Conservation (phyloP, 1,140 invertebrate genomes). For the Colletes gigas region DNA sequence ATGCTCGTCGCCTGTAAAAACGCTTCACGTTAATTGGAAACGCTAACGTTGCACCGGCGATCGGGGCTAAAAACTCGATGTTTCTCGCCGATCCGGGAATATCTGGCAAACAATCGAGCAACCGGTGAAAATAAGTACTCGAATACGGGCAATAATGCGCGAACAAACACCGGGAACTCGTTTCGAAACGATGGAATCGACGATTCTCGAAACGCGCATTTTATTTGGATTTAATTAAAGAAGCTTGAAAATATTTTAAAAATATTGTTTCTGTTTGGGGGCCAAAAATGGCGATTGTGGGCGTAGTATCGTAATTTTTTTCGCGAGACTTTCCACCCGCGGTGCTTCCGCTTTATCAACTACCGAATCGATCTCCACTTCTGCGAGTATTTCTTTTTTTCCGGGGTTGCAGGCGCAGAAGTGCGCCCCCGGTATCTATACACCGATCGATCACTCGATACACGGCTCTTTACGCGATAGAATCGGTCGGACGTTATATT, state of each 20-base stretch:
- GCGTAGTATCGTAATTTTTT: neutral
- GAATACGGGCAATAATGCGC: too few relatives aligned
- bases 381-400: neutral
- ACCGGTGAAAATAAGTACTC: too few relatives aligned
- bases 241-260: too few relatives aligned
- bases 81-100: neutral
- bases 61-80: neutral
- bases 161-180: too few relatives aligned
- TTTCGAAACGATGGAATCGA: too few relatives aligned
- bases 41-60: neutral
- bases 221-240: too few relatives aligned
- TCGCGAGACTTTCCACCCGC: neutral
- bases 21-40: neutral
- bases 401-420: neutral
- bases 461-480: slow-evolving; percentile 6
- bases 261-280: too few relatives aligned
- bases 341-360: neutral
- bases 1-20: neutral
- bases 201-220: too few relatives aligned
- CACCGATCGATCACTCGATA: slow-evolving; percentile 30
- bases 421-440: neutral
- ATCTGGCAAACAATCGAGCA: neutral
- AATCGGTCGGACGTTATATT: slow-evolving; percentile 20
- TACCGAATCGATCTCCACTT: slow-evolving; percentile 17
- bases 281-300: too few relatives aligned